Evolutionary conservation across 2,888 invertebrate genomes (phyloP).

Genomic region (Metalampra italica): DNA sequence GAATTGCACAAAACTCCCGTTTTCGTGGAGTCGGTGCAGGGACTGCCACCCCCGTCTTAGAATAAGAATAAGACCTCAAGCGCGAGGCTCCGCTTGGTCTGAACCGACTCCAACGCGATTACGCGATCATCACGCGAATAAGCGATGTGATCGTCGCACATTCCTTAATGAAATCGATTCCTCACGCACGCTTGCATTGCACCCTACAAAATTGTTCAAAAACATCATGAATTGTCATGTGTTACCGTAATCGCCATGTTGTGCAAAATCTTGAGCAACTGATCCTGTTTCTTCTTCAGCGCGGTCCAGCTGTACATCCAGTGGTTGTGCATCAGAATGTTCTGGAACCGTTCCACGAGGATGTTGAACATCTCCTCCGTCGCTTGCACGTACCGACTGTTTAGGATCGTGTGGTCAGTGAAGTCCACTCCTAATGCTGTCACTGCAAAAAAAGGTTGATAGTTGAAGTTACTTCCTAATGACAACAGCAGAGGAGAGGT

Average conservation of each 20-base stretch:
- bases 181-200: too few species aligned
- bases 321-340: slow-evolving; percentile 48
- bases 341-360: slow-evolving; percentile 50
- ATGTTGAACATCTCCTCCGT: slow-evolving; percentile 47
- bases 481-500: neutral
- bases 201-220: too few species aligned
- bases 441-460: slow-evolving; percentile 29
- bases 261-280: slow-evolving; percentile 45
- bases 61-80: too few species aligned
- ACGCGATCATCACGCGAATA: too few species aligned
- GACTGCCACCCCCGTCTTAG: too few species aligned
- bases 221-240: too few species aligned
- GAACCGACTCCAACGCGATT: too few species aligned
- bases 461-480: neutral
- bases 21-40: too few species aligned
- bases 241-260: slow-evolving; percentile 53
- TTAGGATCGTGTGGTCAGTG: slow-evolving; percentile 42
- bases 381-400: slow-evolving; percentile 50
- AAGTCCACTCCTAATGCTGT: slow-evolving; percentile 58
- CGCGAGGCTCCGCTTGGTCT: too few species aligned
- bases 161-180: too few species aligned
- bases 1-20: too few species aligned
- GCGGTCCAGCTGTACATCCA: slow-evolving; percentile 41
- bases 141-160: too few species aligned
- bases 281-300: slow-evolving; percentile 49